These are phyloP conservation scores for Biston betularia DNA, from an alignment of 2,888 invertebrate genomes.

Conservation along the genomic window DNA sequence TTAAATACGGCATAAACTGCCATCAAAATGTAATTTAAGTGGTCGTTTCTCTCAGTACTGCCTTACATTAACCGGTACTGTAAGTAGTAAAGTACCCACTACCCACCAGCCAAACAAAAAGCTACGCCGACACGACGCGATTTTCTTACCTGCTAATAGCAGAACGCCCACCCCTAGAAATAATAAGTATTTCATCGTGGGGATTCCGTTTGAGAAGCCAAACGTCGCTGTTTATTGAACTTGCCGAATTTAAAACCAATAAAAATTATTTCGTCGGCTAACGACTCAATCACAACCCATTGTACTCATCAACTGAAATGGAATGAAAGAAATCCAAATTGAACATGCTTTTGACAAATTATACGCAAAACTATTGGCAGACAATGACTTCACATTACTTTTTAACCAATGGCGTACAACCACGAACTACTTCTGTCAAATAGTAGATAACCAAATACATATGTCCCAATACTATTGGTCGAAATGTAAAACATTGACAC, in stretches of 20 bases:
- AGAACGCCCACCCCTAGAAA: constrained; percentile 70
- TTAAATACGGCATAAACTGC: too few relatives aligned
- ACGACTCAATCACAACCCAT: neutral
- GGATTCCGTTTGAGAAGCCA: constrained; percentile 18
- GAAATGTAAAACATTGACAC: neutral
- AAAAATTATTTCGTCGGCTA: neutral
- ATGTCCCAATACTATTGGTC: constrained; percentile 73
- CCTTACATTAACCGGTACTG: neutral
- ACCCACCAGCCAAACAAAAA: constrained; percentile 13
- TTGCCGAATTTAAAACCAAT: neutral
- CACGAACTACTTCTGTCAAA: constrained; percentile 68
- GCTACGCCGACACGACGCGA: constrained; percentile 49
- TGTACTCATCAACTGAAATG: neutral
- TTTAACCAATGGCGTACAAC: constrained; percentile 55
- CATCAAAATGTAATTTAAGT: neutral
- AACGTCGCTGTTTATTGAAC: neutral
- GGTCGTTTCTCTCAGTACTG: neutral
- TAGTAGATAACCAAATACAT: constrained; percentile 66
- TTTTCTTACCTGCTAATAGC: constrained; percentile 72
- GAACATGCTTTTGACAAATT: constrained; percentile 6
- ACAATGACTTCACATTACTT: neutral
- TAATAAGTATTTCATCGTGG: constrained; percentile 74
- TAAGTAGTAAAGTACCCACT: too few relatives aligned
- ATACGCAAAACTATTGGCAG: constrained; percentile 26
- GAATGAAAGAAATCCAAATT: constrained; percentile 6